Evolutionary conservation across 2,888 invertebrate species (phyloP), one percentile per base, ranked within the genome.

Genomic region (Chydorus sphaericus): DNA sequence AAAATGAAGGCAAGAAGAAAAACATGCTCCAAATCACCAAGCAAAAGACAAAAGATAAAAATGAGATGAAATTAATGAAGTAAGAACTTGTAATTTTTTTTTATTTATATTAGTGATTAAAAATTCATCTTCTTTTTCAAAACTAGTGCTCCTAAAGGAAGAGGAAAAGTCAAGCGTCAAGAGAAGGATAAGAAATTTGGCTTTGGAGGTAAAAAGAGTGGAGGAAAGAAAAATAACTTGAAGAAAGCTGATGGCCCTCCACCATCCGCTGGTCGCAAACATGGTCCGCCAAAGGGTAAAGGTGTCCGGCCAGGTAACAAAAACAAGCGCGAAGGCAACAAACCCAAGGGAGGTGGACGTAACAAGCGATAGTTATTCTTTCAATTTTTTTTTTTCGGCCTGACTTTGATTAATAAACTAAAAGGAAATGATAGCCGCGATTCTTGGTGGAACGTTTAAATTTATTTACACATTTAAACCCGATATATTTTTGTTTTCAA

Each of bases 151-250:
- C 28, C 28, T n/a, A 50, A 31, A 11, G 49, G 49, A 8, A 48
- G 26, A n/a, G 29, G 29, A 1, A 48, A 29, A 28, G 29, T 20
- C 14, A 48, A 48, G 23, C 8, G 48, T 23, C 10, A 7, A 4
- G 29, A 10, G 4, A 48, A 87, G 66, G 83, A 92, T 67, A 76
- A 82, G 57, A 92, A 87, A 68, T 97, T 84, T 71, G 96, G 97
- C 1, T 93, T 86, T 71, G 96, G 97, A 31, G 96, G 96, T 1
- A 91, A 90, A 68, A 97, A 97, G 73, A 84, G 85, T 65, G 85
- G 92, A 0, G 76, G 78, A 0, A 97, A 97, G 69, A 72, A 78
- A 48, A 97, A 97, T 66, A 90, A 55, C 18, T n/a, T 55, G 26
- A 48, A 48, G 14, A 30, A 55, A 16, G 14, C 38, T n/a, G 38